Percentiles rank a stretch among this genome's conserved stretches.
phyloP scores from a whole-genome alignment of 2,797 vertebrate species.

The Enteromius anoplus region DNA sequence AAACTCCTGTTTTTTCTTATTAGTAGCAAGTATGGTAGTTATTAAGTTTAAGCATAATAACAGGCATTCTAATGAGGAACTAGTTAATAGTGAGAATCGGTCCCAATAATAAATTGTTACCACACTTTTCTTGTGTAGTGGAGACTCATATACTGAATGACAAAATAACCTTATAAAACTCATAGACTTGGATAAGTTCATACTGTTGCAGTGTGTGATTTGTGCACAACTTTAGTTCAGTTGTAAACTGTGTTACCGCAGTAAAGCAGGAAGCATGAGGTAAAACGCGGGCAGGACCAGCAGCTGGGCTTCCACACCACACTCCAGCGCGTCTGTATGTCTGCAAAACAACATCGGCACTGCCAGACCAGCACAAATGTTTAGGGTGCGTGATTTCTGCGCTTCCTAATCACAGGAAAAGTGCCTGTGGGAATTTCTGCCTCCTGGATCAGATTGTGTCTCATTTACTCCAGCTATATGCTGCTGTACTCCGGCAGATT shows the following conservation, averaged over 20 bases:
- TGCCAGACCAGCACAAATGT: constrained; percentile 48
- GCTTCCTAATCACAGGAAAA: constrained; percentile 61
- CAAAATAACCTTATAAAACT: background rate
- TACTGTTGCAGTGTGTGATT: background rate
- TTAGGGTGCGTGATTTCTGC: constrained; percentile 58
- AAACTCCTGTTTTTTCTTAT: background rate
- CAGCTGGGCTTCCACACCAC: background rate
- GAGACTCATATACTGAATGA: no score
- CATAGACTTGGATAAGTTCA: background rate
- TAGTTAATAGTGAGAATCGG: no score
- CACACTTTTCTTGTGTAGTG: no score
- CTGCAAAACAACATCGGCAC: constrained; percentile 44
- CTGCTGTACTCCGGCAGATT: background rate
- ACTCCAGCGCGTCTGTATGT: constrained; percentile 32
- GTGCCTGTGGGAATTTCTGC: constrained; percentile 58
- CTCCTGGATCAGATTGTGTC: constrained; percentile 28
- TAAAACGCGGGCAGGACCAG: background rate
- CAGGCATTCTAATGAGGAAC: no score
- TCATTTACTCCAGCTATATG: constrained; percentile 27
- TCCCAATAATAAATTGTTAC: no score
- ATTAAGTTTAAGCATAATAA: no score
- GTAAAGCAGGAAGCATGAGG: constrained; percentile 18
- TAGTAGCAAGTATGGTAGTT: background rate
- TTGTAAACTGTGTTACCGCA: background rate
- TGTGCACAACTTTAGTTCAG: background rate